Evolutionary conservation across 1,140 invertebrate species (phyloP).

Genomic region (Aphelenchoides avenae): DNA sequence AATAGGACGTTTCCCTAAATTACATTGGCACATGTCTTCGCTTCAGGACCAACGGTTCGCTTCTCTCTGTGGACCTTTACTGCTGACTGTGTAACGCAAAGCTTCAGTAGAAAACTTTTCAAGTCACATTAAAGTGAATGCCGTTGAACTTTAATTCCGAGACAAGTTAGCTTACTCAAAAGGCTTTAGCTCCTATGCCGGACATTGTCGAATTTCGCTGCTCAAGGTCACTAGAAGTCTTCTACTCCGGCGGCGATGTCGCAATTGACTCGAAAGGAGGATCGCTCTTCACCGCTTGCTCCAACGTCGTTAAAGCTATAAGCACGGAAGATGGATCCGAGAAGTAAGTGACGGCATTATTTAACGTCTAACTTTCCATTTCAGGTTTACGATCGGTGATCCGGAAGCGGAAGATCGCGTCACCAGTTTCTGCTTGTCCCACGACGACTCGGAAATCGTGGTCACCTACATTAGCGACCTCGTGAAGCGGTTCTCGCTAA

Average conservation of each 20-base stretch:
- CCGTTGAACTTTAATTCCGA: too few relatives aligned
- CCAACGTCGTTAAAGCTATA: conserved; percentile 38
- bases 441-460: conserved; percentile 32
- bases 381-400: conserved; percentile 37
- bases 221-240: conserved; percentile 21
- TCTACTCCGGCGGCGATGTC: conserved; percentile 45
- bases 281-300: conserved; percentile 35
- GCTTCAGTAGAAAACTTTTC: too few relatives aligned
- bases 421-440: conserved; percentile 29
- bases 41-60: too few relatives aligned
- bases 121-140: too few relatives aligned
- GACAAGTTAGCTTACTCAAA: too few relatives aligned
- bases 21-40: too few relatives aligned
- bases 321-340: conserved; percentile 30
- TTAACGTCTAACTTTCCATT: conserved; percentile 20
- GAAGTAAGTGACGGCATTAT: too few relatives aligned
- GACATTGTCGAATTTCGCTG: conserved; percentile 14
- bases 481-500: conserved; percentile 27
- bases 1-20: too few relatives aligned
- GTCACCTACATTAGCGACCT: conserved; percentile 41
- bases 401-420: conserved; percentile 17
- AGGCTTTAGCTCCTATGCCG: too few relatives aligned
- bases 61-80: too few relatives aligned
- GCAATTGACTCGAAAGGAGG: conserved; percentile 28
- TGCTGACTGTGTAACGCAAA: too few relatives aligned